Evolutionary conservation across 1,140 invertebrate species (phyloP), one percentile per base, ranked within the genome.

Genomic region (Frieseomelitta varia): DNA sequence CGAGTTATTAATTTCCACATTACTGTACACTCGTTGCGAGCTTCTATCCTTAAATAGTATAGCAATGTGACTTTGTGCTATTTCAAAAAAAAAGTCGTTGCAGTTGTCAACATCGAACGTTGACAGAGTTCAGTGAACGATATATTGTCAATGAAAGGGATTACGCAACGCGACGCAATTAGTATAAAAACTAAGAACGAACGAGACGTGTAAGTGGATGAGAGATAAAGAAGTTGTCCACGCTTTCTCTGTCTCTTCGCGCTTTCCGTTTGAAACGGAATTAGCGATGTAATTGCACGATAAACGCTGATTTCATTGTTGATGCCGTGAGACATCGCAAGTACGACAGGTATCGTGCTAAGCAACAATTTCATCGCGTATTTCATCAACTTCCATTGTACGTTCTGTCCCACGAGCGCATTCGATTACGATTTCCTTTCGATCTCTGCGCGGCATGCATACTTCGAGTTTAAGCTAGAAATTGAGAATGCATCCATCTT

Each of bases 211-310:
- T 73, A 67, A 63, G 39, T 56, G 78, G 71, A 73, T 27, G 30
- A 39, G 69, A 75, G 63, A 76, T 69, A 74, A 74, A 47, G 27
- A 75, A 75, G 14, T 85, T 75, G 56, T 53, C 51, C 74, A 27
- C 74, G 73, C 80, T 85, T 85, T 82, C 80, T 63, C 56, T 11
- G 51, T 12, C 14, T 34, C 30, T 61, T 65, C 55, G 15, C 79
- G 56, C 51, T 75, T 76, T 67, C 51, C 67, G n/a, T 58, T 71
- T 55, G 72, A 61, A 72, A 65, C n/a, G 74, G 19, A 61, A 21
- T 19, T 4, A 81, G 17, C 24, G 30, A 17, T 53, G 63, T 10
- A 61, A 79, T 58, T 34, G 63, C 55, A 24, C 65, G 75, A 58
- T 79, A 65, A 65, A 65, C 1, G 19, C 51, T 27, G 14, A 53